Evolutionary conservation across 2,888 invertebrate genomes (phyloP), one percentile per base, ranked within the genome.

Genomic region (Andrena hattorfiana): DNA sequence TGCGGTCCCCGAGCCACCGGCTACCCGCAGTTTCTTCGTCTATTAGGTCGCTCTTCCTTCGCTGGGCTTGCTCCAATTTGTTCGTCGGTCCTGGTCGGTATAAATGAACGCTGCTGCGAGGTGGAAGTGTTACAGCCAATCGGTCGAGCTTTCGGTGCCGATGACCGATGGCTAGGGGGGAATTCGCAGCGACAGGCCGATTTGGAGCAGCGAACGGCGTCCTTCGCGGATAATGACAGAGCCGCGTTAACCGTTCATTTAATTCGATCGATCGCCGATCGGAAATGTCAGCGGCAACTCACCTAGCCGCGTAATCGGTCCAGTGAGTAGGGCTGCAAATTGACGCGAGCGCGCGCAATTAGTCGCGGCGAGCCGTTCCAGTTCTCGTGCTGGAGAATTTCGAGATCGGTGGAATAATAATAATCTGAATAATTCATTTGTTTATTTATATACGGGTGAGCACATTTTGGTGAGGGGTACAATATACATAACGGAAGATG

Each of bases 1-100:
- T 74, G 71, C 78, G 67, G 35, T 30, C 78, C 69, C 8, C n/a
- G 23, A 16, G 10, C 4, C 7, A 26, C 56, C 32, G 64, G 74
- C 62, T 72, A 59, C 69, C 26, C 54, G 35, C 23, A 54, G 64
- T 35, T 13, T n/a, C 23, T 42, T 35, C 20, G 49, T 35, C 35
- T 51, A 35, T 30, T 30, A n/a, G 67, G 59, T 67, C 74, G 48
- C 56, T 26, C 56, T 56, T 56, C 56, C 56, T 56, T 0, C 13
- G 56, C 56, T 23, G 4, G 20, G 8, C 0, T 56, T 26, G 10
- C 10, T 26, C 56, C 4, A 4, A 20, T 10, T 56, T 13, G 20
- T 0, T 23, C 20, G 0, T 54, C 7, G 0, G 1, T 10, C 10
- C 8, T 1, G 26, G 13, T 16, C 5, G 7, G 7, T 0, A 20